Base-by-base conservation (phyloP, 2,888 invertebrate species). In the Laspeyria flexula region DNA sequence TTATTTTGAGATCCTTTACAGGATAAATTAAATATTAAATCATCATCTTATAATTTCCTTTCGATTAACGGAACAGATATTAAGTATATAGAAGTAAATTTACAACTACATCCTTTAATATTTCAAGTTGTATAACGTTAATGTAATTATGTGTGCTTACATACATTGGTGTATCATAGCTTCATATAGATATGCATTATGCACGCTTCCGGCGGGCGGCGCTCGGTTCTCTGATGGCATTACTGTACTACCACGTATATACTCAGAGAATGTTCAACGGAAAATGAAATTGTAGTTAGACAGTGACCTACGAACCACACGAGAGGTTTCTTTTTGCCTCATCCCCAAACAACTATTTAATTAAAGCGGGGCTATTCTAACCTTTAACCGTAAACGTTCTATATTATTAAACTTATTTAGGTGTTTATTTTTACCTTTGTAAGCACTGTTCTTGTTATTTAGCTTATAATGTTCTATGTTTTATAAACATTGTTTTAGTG, bases 141-240 rank as follows among this genome's bases (percentile, higher is more conserved):
- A 54, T 53, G 63, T 44, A 39, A 60, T 55, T 62, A 45, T 56
- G 43, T 33, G 50, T 55, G 31, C 43, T 43, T 37, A 47, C 29
- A 50, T 41, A 37, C 30, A 30, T 49, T 42, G 52, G 40, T 45
- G 47, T 52, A 34, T 61, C 61, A 62, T 60, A 56, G 65, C 55
- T 65, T 71, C 58, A 62, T 70, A 60, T 7, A 7, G 5, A 6
- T 61, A 71, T 73, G 63, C 75, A 73, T 75, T 71, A 73, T 73
- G 72, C 73, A 73, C 47, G 65, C 60, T 73, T 71, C 73, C 70
- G 68, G 64, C 53, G 68, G 53, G 47, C 61, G 62, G n/a, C n/a
- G n/a, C n/a, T n/a, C n/a, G n/a, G n/a, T 64, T 53, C 64, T 66
- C 50, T 74, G 67, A 65, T 68, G 65, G 61, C 65, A 68, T 73